phyloP scores from a whole-genome alignment of 2,113 vertebrate species.

The Microcebus griseorufus region DNA sequence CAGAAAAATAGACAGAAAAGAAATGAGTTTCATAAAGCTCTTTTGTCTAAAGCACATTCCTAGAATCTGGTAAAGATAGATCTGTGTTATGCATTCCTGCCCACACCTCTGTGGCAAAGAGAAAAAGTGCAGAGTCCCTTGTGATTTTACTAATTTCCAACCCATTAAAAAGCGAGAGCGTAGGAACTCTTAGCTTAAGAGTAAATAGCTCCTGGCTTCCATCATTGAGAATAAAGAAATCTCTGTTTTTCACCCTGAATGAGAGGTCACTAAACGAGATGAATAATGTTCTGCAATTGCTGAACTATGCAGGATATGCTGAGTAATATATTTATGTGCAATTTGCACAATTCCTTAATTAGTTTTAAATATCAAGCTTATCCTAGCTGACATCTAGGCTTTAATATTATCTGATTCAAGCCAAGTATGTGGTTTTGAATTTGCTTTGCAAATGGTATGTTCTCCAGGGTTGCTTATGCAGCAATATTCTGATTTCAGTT shows the following conservation, averaged over 20 bases:
- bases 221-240: slow-evolving; percentile 45
- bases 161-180: not conserved
- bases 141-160: slow-evolving; percentile 41
- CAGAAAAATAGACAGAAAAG: not conserved
- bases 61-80: not conserved
- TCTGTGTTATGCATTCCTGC: not conserved
- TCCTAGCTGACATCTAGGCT: slow-evolving; percentile 45
- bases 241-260: slow-evolving; percentile 42
- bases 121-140: not conserved
- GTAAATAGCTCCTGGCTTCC: slow-evolving; percentile 40
- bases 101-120: not conserved
- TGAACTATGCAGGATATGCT: slow-evolving; percentile 15
- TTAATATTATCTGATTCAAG: slow-evolving; percentile 26
- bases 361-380: slow-evolving; percentile 67
- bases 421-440: slow-evolving; percentile 60
- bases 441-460: slow-evolving; percentile 48
- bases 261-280: slow-evolving; percentile 56
- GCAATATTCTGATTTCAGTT: slow-evolving; percentile 69
- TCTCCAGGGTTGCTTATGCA: slow-evolving; percentile 67
- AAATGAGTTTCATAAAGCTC: not conserved
- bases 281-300: slow-evolving; percentile 55
- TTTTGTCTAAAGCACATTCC: not conserved
- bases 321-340: slow-evolving; percentile 57
- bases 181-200: not conserved
- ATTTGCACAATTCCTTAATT: slow-evolving; percentile 50